These are phyloP conservation scores for Urosaurus nigricauda DNA, from an alignment of 2,797 vertebrate genomes.

Conservation along the genomic window DNA sequence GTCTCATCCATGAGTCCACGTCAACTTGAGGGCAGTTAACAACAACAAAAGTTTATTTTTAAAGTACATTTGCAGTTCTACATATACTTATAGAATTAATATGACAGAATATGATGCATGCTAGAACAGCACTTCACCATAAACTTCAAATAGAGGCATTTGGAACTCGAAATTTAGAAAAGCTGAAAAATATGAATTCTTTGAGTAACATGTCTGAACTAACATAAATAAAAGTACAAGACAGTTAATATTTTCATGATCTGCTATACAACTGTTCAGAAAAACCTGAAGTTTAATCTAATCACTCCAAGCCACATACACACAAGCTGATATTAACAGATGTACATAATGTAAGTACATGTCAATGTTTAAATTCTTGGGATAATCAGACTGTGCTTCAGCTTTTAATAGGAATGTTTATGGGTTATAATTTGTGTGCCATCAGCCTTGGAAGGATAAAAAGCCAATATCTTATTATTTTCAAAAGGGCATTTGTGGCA, in stretches of 20 bases:
- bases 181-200: slow-evolving; percentile 22
- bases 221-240: not conserved
- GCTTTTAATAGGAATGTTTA: slow-evolving; percentile 66
- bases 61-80: not conserved
- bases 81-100: not conserved
- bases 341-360: slow-evolving; percentile 53
- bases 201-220: not conserved
- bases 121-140: not conserved
- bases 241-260: not conserved
- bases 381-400: slow-evolving; percentile 59
- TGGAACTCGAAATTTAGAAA: not conserved
- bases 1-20: too few species aligned
- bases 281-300: slow-evolving; percentile 55
- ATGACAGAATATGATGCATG: not conserved
- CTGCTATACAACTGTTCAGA: slow-evolving; percentile 38
- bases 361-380: slow-evolving; percentile 60
- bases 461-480: slow-evolving; percentile 2
- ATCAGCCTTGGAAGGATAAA: slow-evolving; percentile 33
- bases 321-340: slow-evolving; percentile 58
- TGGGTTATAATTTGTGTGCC: slow-evolving; percentile 43
- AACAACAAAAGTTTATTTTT: not conserved
- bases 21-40: too few species aligned
- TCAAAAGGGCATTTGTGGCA: slow-evolving; percentile 25
- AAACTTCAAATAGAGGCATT: not conserved
- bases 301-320: slow-evolving; percentile 37